Conservation (phyloP, 1,140 invertebrate genomes). For the Bombus picipes region DNA sequence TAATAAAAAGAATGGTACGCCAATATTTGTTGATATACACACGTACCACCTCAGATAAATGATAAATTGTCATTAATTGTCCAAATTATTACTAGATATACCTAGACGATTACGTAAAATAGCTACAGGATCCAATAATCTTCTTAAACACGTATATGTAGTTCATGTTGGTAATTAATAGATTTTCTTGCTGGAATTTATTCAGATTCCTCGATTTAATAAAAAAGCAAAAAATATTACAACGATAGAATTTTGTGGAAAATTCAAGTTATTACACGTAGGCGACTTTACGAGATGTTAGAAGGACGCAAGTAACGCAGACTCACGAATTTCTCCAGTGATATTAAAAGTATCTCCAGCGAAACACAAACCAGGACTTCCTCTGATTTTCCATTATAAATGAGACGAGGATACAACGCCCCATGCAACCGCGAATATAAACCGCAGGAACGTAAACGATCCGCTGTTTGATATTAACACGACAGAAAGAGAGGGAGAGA, state of each 20-base stretch:
- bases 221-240: too few relatives aligned
- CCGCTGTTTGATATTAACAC: conserved; percentile 15
- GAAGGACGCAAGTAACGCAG: conserved; percentile 22
- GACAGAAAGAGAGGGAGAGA: background rate
- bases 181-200: too few relatives aligned
- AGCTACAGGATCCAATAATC: too few relatives aligned
- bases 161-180: too few relatives aligned
- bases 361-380: conserved; percentile 41
- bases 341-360: conserved; percentile 43
- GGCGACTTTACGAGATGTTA: conserved; percentile 22
- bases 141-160: too few relatives aligned
- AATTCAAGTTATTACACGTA: conserved; percentile 50
- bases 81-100: too few relatives aligned
- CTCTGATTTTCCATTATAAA: background rate
- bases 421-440: conserved; percentile 25
- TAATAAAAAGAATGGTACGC: too few relatives aligned
- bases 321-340: conserved; percentile 40
- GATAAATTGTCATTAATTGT: too few relatives aligned
- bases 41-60: too few relatives aligned
- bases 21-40: too few relatives aligned
- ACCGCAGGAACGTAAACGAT: conserved; percentile 24
- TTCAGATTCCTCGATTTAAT: too few relatives aligned
- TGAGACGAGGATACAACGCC: background rate
- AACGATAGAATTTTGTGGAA: conserved; percentile 17
- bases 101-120: too few relatives aligned